Evolutionary conservation across 2,888 invertebrate genomes (phyloP), one percentile per base, ranked within the genome.

Genomic region (Phalera bucephala): DNA sequence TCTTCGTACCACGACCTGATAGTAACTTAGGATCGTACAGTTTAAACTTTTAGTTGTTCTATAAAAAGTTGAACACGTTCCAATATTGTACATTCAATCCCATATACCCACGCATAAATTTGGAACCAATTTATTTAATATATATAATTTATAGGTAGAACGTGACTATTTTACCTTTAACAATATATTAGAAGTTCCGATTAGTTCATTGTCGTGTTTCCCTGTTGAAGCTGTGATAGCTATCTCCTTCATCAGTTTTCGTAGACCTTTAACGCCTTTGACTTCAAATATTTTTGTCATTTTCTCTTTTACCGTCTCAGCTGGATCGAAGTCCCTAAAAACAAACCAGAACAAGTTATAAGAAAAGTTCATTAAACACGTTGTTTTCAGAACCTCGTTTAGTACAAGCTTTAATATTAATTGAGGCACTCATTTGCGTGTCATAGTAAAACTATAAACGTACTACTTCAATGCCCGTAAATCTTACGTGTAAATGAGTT

Each of bases 141-240:
- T n/a, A n/a, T n/a, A n/a, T n/a, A n/a, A n/a, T n/a, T n/a, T n/a
- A n/a, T n/a, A n/a, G n/a, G n/a, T n/a, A n/a, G n/a, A n/a, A n/a
- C n/a, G n/a, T n/a, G n/a, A n/a, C n/a, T n/a, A n/a, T n/a, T n/a
- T n/a, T n/a, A 97, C 96, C 85, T 95, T 96, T 2, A 99, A 86
- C 8, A 95, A 93, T 65, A 99, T 94, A 70, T 94, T 93, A 26
- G 97, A 93, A 41, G 94, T 94, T 1, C 99, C 99, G 41, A 99
- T 95, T 38, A 99, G 94, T 83, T 99, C 99, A 73, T 99, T 99
- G 55, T 98, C 95, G 80, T 95, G 97, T 90, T 94, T 97, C 49
- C 99, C 95, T 0, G 97, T 97, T 0, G 98, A 97, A 27, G 98
- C 99, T 0, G 99, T 98, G 9, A 98, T 94, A 0, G 96, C 96